Base-by-base conservation (phyloP, 2,797 vertebrate genomes). In the Orientallactaga sibirica region DNA sequence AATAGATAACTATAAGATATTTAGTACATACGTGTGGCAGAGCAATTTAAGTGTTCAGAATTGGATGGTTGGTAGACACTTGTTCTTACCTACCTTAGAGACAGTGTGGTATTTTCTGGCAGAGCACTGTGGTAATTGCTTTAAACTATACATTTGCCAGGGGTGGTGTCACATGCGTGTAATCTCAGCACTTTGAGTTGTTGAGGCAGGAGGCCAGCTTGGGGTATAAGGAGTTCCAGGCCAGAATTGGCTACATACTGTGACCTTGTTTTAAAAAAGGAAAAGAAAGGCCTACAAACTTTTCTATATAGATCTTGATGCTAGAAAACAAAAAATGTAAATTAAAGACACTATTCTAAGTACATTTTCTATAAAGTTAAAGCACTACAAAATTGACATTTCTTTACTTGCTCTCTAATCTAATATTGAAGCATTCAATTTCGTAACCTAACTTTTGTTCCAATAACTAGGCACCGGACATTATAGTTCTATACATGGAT, bases 391-490 rank as follows among this genome's bases (percentile, higher is more conserved):
- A 27, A 66, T 29, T 68, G 71, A 70, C 75, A 18, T 75, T 84
- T 84, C 77, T 92, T 85, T 86, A 78, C 43, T 88, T 94, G 66
- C 33, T 86, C 67, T 89, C 71, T 37, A 37, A 37, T 37, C 33
- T 87, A 58, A 41, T 58, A 82, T 10, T 48, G 25, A 87, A 71
- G 3, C 55, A 48, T 71, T 83, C 37, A 55, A 55, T 92, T 80
- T 91, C 52, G 74, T 95, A 93, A 96, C 93, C 41, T 43, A 58
- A 80, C 70, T 87, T 96, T 92, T 92, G 76, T 93, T 93, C 86
- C 90, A 64, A 7, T 75, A 76, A 37, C 61, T 92, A 93, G 94
- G 92, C 94, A 41, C 90, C 78, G 92, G 92, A 80, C 76, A 41
- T 58, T 52, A 14, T 76, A 91, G 80, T 25, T 79, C 74, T 93